A percentile compares a stretch with the other conserved stretches of the same genome.
phyloP scores from a whole-genome alignment of 2,113 vertebrate genomes.

The Cephalopholis sonnerati region DNA sequence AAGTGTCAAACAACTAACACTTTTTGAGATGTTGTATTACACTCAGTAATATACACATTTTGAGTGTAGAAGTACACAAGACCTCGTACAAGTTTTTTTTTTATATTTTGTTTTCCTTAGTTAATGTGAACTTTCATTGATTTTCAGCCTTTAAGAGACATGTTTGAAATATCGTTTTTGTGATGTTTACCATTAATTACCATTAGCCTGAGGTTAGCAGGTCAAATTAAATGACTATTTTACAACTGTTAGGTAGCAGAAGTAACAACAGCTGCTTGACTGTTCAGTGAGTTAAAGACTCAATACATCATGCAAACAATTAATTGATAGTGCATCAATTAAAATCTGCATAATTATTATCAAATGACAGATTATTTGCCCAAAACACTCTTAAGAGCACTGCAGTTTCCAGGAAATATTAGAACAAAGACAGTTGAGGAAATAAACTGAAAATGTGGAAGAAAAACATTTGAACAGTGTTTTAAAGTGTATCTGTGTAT shows the following conservation, averaged over 20 bases:
- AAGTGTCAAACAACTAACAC: background rate
- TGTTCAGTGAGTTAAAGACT: background rate
- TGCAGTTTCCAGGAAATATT: background rate
- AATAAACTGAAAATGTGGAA: background rate
- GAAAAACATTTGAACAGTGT: background rate
- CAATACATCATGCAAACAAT: no score
- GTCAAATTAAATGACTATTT: background rate
- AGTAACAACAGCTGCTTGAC: no score
- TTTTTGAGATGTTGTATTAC: background rate
- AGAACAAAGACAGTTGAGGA: background rate
- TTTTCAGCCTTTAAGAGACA: background rate
- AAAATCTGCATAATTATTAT: no score
- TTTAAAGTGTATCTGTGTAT: background rate
- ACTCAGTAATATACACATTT: background rate
- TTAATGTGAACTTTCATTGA: background rate
- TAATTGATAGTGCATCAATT: background rate
- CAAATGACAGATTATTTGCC: no score
- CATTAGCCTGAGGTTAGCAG: background rate
- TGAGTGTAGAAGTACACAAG: background rate
- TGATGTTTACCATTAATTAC: background rate
- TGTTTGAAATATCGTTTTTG: background rate
- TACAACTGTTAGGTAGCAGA: no score
- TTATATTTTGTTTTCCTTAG: background rate
- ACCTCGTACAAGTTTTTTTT: background rate
- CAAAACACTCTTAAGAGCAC: no score